These are phyloP conservation scores for Alcedo atthis DNA, from an alignment of 2,797 vertebrate genomes.

Conservation along the genomic window DNA sequence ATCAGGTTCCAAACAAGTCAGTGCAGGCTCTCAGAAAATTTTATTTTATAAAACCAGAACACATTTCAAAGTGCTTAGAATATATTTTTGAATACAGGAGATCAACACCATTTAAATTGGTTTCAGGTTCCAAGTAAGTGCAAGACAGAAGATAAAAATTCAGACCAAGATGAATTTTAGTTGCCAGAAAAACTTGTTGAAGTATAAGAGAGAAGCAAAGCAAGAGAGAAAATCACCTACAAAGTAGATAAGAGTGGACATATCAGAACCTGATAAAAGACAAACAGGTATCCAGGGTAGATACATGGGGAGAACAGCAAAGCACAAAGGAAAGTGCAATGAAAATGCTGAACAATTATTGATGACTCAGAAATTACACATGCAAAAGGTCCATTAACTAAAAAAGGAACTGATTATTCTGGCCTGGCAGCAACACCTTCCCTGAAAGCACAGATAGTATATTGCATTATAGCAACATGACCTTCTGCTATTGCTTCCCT, in stretches of 20 bases:
- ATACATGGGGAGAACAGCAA: not conserved
- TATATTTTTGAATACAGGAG: not conserved
- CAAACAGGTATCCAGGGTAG: not conserved
- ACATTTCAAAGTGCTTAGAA: not conserved
- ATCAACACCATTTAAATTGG: not conserved
- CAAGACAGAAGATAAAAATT: not conserved
- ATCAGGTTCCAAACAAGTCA: not conserved
- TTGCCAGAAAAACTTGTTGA: not conserved
- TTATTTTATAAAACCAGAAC: not conserved
- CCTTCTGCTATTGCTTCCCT: not conserved
- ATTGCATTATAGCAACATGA: not conserved
- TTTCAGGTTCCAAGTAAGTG: not conserved
- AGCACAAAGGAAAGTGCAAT: not conserved
- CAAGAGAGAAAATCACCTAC: not conserved
- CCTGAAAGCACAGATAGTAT: not conserved
- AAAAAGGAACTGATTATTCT: not conserved
- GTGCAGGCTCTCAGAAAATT: not conserved
- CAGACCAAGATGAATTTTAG: not conserved
- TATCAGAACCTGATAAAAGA: not conserved
- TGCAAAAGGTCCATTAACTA: not conserved
- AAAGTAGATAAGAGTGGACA: not conserved
- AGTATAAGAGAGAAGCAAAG: not conserved
- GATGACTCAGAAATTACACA: not conserved
- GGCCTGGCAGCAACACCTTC: not conserved
- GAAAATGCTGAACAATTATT: not conserved